Conservation (phyloP, 2,797 vertebrate genomes). For the Phrynocephalus vlangalii region DNA sequence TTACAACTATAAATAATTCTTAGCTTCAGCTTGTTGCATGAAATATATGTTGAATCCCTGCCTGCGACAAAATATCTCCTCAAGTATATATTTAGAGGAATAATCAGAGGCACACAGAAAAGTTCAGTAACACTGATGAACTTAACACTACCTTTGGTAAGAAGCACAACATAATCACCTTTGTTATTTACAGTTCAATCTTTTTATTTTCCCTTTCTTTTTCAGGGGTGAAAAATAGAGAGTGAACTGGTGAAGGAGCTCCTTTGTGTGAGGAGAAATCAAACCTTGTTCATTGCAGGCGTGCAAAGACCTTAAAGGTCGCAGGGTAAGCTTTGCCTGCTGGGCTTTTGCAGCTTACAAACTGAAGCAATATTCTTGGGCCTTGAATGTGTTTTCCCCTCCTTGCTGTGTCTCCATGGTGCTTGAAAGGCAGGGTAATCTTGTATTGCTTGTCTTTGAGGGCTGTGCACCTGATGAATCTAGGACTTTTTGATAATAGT, state of each 20-base stretch:
- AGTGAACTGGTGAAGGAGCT: conserved; percentile 6
- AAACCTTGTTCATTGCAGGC: conserved; percentile 16
- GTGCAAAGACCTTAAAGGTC: conserved; percentile 33
- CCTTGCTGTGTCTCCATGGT: conserved; percentile 29
- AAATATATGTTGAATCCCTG: background rate
- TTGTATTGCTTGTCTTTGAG: conserved; percentile 35
- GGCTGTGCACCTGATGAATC: conserved; percentile 2
- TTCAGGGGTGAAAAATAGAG: too few relatives aligned
- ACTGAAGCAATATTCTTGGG: conserved; percentile 32
- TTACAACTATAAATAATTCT: too few relatives aligned
- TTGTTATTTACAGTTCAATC: conserved; percentile 13
- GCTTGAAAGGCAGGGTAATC: conserved; percentile 31
- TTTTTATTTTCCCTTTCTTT: background rate
- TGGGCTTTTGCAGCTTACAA: conserved; percentile 28
- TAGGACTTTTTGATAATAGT: background rate
- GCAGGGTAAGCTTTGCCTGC: conserved; percentile 32
- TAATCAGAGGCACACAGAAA: background rate
- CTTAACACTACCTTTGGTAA: conserved; percentile 4
- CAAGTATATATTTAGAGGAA: background rate
- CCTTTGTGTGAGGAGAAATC: conserved; percentile 22
- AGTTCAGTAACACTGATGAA: conserved; percentile 1
- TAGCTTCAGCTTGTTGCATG: background rate
- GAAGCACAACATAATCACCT: background rate
- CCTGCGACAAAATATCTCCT: background rate
- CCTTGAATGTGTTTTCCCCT: conserved; percentile 2